Conservation (phyloP, 2,888 invertebrate species). For the Aricia artaxerxes region DNA sequence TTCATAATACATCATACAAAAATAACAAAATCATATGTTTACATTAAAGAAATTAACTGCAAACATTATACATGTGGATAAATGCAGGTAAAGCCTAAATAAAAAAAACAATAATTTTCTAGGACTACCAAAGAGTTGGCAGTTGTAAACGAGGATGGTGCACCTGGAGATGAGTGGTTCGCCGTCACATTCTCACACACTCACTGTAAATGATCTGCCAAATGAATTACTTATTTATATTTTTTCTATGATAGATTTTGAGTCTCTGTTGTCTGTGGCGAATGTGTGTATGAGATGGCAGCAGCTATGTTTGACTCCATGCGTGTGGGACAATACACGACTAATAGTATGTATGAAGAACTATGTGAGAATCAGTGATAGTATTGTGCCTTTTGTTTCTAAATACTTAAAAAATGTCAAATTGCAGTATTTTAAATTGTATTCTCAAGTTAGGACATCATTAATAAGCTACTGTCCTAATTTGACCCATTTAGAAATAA, state of each 20-base stretch:
- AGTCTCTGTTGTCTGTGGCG: constrained; percentile 71
- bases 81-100: not conserved
- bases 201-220: constrained; percentile 75
- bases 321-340: constrained; percentile 76
- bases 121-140: constrained; percentile 55
- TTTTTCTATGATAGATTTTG: constrained; percentile 78
- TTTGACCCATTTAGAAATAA: constrained; percentile 77
- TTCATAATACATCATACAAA: not conserved
- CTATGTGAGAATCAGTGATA: constrained; percentile 74
- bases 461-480: constrained; percentile 76
- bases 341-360: constrained; percentile 78
- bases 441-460: constrained; percentile 74
- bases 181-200: constrained; percentile 54
- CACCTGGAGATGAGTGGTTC: constrained; percentile 71
- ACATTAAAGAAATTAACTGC: not conserved
- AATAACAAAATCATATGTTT: not conserved
- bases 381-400: constrained; percentile 76
- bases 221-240: constrained; percentile 78
- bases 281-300: constrained; percentile 76
- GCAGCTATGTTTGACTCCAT: constrained; percentile 72
- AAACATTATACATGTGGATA: not conserved
- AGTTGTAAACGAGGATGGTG: constrained; percentile 63
- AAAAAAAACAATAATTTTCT: constrained; percentile 43
- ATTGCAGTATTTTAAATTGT: constrained; percentile 78
- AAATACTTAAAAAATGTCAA: constrained; percentile 77